Evolutionary conservation across 2,888 invertebrate genomes (phyloP), one percentile per base, ranked within the genome.

Genomic region (Cantharis rustica): DNA sequence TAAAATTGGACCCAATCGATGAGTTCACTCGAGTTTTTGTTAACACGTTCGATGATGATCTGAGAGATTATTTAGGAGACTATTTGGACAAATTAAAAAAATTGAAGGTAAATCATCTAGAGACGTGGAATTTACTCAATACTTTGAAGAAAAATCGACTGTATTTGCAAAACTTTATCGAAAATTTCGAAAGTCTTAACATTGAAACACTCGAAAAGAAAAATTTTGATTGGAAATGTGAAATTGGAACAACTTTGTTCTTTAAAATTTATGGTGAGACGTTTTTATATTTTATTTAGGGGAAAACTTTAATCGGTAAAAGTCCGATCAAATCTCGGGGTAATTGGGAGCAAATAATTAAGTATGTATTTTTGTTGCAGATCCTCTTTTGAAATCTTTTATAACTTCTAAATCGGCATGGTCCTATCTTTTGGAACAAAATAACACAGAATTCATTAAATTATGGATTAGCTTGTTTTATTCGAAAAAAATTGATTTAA

Each of bases 41-140:
- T 79, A 90, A 91, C 69, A 92, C 92, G 61, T 86, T 88, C 61
- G 90, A 92, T 79, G 90, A 90, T 79, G 89, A 89, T 27, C 88
- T 93, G 69, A 89, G 93, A 82, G 92, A 93, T 81, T 92, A 93
- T 81, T 90, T 95, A 80, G 91, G 93, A 16, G 91, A 92, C 70
- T 91, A 94, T 84, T 86, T 95, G 75, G 89, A 90, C 64, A 91
- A 91, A 78, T 88, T 89, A 27, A 86, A 85, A 15, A 85, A 86
- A 23, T 84, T 90, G 61, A 83, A 86, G 61, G 83, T 79, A 61
- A 79, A 84, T 61, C 83, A 88, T 63, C 82, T 85, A 61, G 83
- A 87, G 64, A 84, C 88, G 16, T 90, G 89, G 90, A 81, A 86
- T 47, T 86, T 90, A 77, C 80, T 90, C 68, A 86, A 88, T 61